Evolutionary conservation across 2,797 vertebrate species (phyloP).

Genomic region (Avahi laniger): DNA sequence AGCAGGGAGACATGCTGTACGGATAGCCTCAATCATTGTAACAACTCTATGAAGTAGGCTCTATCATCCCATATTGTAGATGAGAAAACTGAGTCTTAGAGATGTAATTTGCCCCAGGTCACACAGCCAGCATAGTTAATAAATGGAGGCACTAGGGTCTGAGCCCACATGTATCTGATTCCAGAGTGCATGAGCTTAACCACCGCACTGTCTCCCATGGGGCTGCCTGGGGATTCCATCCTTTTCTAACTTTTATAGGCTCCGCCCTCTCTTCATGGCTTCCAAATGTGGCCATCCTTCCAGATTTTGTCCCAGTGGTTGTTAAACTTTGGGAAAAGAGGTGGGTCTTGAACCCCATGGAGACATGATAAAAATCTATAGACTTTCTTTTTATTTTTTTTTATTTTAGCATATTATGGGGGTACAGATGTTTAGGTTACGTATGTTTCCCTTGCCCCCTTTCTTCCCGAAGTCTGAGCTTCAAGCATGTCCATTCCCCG

Average conservation of each 20-base stretch:
- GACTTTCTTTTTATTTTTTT: slow-evolving; percentile 22
- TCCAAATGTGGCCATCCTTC: background rate
- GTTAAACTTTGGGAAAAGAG: background rate
- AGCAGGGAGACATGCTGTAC: background rate
- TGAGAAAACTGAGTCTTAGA: background rate
- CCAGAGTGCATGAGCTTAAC: background rate
- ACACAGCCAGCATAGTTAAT: background rate
- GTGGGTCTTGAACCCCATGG: background rate
- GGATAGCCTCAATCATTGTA: background rate
- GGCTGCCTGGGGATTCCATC: too few relatives aligned
- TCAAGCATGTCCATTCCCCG: too few relatives aligned
- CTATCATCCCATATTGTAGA: background rate
- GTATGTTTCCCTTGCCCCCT: too few relatives aligned
- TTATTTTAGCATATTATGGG: too few relatives aligned
- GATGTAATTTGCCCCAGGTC: background rate
- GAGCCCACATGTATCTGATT: background rate
- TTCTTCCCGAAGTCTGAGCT: too few relatives aligned
- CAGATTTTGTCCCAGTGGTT: background rate
- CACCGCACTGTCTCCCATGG: background rate
- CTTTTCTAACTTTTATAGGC: background rate
- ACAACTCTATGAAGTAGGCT: background rate
- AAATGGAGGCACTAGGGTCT: background rate
- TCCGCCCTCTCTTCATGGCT: background rate
- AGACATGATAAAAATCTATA: background rate
- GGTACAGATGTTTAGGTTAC: too few relatives aligned